These are phyloP conservation scores for Euura saliciscinereae DNA, from an alignment of 1,140 invertebrate species.

Conservation along the genomic window DNA sequence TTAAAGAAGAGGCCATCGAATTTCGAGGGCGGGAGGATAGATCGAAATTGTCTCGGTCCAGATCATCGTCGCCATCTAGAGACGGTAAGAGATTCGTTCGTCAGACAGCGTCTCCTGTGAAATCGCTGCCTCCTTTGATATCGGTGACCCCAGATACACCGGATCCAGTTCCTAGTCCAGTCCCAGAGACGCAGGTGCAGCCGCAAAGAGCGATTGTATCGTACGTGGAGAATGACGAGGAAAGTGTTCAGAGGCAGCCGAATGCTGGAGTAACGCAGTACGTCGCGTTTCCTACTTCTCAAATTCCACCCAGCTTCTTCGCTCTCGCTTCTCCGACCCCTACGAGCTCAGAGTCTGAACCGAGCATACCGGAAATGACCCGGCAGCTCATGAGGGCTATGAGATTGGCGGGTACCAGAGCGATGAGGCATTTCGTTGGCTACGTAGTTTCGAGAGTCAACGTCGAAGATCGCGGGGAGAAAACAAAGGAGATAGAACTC, in stretches of 20 bases:
- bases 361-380: constrained; percentile 62
- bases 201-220: constrained; percentile 50
- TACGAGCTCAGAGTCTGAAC: constrained; percentile 31
- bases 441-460: constrained; percentile 65
- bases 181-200: constrained; percentile 24
- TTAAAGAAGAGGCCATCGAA: constrained; percentile 1
- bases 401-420: constrained; percentile 65
- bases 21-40: constrained; percentile 12
- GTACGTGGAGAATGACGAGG: constrained; percentile 30
- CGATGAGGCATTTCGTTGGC: constrained; percentile 69
- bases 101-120: constrained; percentile 53
- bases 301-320: constrained; percentile 46
- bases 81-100: constrained; percentile 24
- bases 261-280: constrained; percentile 34
- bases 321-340: constrained; percentile 26
- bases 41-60: constrained; percentile 28
- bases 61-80: constrained; percentile 37
- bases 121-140: constrained; percentile 53
- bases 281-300: constrained; percentile 43
- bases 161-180: constrained; percentile 18
- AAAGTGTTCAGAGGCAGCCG: constrained; percentile 30
- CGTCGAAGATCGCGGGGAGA: constrained; percentile 61
- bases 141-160: constrained; percentile 52
- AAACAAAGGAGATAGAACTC: constrained; percentile 72
- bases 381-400: constrained; percentile 71